Conservation (phyloP, 1,140 invertebrate species). For the Uloborus diversus region DNA sequence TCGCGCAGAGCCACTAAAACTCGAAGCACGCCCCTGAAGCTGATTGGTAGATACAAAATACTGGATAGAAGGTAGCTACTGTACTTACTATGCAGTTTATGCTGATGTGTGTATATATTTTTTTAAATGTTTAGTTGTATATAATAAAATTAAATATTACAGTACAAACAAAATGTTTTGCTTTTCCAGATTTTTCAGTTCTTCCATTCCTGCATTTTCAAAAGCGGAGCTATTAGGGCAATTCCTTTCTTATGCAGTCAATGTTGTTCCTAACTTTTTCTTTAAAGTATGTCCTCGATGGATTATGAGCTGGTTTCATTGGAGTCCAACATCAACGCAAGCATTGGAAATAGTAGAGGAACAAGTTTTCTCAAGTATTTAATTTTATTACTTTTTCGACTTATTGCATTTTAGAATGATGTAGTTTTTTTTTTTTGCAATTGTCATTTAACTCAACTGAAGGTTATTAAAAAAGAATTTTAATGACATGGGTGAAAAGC, state of each 20-base stretch:
- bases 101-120: no score
- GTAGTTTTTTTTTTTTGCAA: not conserved
- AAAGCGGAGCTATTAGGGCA: constrained; percentile 36
- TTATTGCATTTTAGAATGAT: not conserved
- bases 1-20: no score
- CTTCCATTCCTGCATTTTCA: constrained; percentile 1
- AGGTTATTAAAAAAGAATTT: no score
- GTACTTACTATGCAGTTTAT: no score
- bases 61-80: no score
- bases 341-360: constrained; percentile 84
- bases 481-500: no score
- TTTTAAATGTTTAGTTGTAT: no score
- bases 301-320: constrained; percentile 72
- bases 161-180: not conserved
- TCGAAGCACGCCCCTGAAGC: no score
- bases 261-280: constrained; percentile 63
- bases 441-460: no score
- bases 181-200: constrained; percentile 7
- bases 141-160: not conserved
- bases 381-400: not conserved
- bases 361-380: constrained; percentile 82
- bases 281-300: constrained; percentile 62
- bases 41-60: no score
- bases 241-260: not conserved
- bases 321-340: constrained; percentile 81